Percentiles rank a stretch among this genome's conserved stretches.
Conservation (phyloP, 2,113 vertebrate species). For the Poicephalus meyeri region DNA sequence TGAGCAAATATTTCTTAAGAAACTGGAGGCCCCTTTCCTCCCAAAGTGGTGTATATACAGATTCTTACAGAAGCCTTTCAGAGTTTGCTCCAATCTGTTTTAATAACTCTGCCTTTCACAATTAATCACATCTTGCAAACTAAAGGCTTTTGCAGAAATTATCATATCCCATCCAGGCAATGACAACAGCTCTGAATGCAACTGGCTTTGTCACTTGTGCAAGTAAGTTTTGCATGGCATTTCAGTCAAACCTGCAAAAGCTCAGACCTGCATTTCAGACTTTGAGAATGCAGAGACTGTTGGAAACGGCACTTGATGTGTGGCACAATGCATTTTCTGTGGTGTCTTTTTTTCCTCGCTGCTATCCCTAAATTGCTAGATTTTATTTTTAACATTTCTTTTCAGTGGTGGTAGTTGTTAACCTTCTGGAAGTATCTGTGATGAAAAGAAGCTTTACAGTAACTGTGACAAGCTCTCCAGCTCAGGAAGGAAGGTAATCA, state of each 20-base stretch:
- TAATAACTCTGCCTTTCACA: neutral
- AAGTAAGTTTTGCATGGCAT: rapidly evolving
- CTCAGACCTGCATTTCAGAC: neutral
- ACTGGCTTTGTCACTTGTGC: neutral
- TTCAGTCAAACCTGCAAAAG: neutral
- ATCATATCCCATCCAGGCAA: neutral
- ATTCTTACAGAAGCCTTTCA: neutral
- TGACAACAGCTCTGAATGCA: neutral
- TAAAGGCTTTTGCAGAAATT: neutral
- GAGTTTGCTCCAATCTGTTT: neutral
- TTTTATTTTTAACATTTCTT: neutral
- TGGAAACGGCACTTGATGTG: neutral
- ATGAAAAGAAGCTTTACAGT: neutral
- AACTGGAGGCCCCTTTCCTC: neutral
- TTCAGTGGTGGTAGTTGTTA: neutral
- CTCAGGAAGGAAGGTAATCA: neutral
- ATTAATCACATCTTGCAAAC: neutral
- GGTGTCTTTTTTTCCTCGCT: neutral
- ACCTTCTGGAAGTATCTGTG: neutral
- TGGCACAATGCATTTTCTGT: neutral
- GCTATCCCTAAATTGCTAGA: neutral
- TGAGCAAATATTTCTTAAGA: neutral
- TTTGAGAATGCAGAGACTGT: neutral
- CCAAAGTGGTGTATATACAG: neutral
- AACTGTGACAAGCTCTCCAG: neutral